Evolutionary conservation across 2,797 vertebrate genomes (phyloP).

Genomic region (Fringilla coelebs): DNA sequence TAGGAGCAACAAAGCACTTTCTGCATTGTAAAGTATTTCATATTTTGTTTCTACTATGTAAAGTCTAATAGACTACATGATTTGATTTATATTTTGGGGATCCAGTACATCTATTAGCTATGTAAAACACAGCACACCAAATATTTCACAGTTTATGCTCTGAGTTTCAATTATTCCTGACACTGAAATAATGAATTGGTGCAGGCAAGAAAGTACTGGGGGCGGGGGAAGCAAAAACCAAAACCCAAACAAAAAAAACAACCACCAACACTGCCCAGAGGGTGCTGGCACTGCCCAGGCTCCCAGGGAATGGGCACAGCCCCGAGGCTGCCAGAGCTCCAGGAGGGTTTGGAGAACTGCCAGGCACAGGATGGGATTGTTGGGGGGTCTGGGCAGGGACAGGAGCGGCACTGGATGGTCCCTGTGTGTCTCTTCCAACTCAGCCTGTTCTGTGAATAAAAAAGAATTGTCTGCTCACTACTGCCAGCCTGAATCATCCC

Average conservation of each 20-base stretch:
- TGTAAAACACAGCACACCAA: not conserved
- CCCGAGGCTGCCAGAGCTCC: not conserved
- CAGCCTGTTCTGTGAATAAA: not conserved
- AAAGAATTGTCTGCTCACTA: not conserved
- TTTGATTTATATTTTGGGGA: conserved; percentile 43
- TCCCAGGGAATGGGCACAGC: not conserved
- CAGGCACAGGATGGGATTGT: not conserved
- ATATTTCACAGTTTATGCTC: conserved; percentile 12
- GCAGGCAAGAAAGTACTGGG: not conserved
- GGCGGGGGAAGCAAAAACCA: not conserved
- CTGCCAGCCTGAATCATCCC: not conserved
- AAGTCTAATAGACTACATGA: not conserved
- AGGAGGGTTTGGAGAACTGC: rapidly evolving
- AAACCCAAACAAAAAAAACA: not conserved
- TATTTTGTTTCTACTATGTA: conserved; percentile 1
- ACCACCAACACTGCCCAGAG: not conserved
- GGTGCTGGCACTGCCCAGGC: not conserved
- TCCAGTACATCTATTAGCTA: conserved; percentile 21
- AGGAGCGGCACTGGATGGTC: not conserved
- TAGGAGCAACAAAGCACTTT: not conserved
- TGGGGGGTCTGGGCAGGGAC: not conserved
- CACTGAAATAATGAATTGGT: not conserved
- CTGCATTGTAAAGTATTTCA: conserved; percentile 11
- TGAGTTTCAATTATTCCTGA: conserved; percentile 6
- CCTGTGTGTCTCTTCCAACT: not conserved